Percentiles rank a stretch among this genome's conserved stretches.
These are phyloP conservation scores for Danaus chrysippus DNA, from an alignment of 2,888 invertebrate genomes.

Conservation along the genomic window DNA sequence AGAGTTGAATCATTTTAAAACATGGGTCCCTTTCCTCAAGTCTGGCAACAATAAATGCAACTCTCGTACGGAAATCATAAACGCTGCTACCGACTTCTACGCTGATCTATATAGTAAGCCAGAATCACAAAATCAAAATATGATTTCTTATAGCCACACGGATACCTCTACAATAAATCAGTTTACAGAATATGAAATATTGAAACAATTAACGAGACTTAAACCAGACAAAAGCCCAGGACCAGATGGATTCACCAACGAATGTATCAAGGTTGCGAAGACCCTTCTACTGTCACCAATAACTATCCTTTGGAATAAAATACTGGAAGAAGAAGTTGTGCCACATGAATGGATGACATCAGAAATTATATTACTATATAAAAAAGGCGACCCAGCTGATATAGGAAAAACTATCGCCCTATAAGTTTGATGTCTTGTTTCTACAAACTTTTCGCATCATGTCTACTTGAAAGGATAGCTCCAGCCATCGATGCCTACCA, in stretches of 20 bases:
- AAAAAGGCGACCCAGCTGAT: too few species aligned
- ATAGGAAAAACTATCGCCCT: too few species aligned
- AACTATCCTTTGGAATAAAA: too few species aligned
- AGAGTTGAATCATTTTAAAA: conserved; percentile 20
- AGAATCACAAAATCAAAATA: conserved; percentile 12
- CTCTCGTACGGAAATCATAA: conserved; percentile 23
- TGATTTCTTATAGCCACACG: conserved; percentile 8
- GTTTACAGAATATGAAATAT: conserved; percentile 24
- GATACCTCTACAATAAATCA: conserved; percentile 11
- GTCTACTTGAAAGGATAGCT: conserved; percentile 16
- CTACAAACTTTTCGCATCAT: too few species aligned
- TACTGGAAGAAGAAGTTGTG: too few species aligned
- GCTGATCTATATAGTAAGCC: conserved; percentile 20
- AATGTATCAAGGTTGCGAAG: too few species aligned
- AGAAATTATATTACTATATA: too few species aligned
- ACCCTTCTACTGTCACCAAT: too few species aligned
- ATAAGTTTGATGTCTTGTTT: too few species aligned
- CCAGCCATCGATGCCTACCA: conserved; percentile 20
- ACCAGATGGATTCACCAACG: too few species aligned
- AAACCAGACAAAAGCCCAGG: conserved; percentile 32
- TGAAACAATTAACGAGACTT: conserved; percentile 25
- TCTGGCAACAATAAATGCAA: conserved; percentile 16
- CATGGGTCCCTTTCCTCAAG: conserved; percentile 23
- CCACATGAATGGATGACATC: too few species aligned
- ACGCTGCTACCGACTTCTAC: conserved; percentile 28